A percentile compares a stretch with the other conserved stretches of the same genome.
Evolutionary conservation across 2,113 vertebrate genomes (phyloP).

Genomic region (Lagopus leucura): DNA sequence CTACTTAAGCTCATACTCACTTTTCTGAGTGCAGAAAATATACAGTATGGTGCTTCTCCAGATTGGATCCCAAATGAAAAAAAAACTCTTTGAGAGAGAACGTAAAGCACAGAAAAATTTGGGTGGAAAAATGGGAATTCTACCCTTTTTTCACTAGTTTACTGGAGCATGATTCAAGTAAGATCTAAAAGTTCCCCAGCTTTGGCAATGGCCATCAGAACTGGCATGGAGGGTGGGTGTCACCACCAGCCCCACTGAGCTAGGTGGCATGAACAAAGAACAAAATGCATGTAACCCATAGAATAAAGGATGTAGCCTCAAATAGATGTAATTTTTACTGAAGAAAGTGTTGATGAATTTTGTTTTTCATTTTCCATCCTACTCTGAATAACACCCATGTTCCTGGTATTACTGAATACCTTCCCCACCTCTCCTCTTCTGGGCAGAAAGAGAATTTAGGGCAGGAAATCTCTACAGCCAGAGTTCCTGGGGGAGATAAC

Average conservation of each 20-base stretch:
- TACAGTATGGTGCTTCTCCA: neutral
- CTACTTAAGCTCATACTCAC: neutral
- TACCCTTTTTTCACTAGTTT: neutral
- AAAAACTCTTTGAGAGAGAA: neutral
- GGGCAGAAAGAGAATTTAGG: neutral
- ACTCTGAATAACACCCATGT: neutral
- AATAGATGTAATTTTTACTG: neutral
- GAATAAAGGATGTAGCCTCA: neutral
- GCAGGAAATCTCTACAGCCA: neutral
- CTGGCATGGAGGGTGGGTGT: accelerated
- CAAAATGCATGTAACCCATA: neutral
- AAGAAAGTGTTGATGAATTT: neutral
- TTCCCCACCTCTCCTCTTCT: neutral
- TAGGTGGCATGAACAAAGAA: neutral
- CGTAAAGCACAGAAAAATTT: neutral
- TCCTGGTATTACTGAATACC: neutral
- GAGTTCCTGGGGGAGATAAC: neutral
- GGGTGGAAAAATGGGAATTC: neutral
- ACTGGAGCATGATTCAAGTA: neutral
- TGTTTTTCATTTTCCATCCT: neutral
- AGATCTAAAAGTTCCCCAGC: neutral
- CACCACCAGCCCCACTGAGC: neutral
- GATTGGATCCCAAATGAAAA: neutral
- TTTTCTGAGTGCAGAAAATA: neutral
- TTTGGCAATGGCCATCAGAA: neutral